phyloP scores from a whole-genome alignment of 2,113 vertebrate genomes.

The Macquaria ambigua region DNA sequence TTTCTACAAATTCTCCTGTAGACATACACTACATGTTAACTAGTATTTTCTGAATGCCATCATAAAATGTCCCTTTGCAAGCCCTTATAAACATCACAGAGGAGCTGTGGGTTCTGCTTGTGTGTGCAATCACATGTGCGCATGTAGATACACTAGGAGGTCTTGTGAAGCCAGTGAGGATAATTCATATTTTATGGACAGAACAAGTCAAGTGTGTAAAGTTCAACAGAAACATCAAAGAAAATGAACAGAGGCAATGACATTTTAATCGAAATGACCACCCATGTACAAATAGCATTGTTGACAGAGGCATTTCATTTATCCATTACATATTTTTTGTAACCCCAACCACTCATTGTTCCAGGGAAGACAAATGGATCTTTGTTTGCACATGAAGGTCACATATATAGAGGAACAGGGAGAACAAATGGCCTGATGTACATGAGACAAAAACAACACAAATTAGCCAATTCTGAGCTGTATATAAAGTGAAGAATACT shows the following conservation, averaged over 20 bases:
- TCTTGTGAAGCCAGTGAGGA: conserved; percentile 62
- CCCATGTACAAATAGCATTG: conserved; percentile 78
- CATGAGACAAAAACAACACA: neutral
- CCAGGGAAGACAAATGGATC: conserved; percentile 64
- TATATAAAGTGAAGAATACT: neutral
- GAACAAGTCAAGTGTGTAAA: conserved; percentile 86
- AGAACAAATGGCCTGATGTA: conserved; percentile 5
- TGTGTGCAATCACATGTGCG: conserved; percentile 36
- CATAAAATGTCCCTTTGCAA: conserved; percentile 26
- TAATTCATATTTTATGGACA: conserved; percentile 83
- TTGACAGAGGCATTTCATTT: conserved; percentile 79
- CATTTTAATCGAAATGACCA: conserved; percentile 83
- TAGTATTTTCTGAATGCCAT: neutral
- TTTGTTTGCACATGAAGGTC: conserved; percentile 74
- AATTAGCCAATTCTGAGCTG: neutral
- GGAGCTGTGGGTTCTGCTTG: conserved; percentile 19
- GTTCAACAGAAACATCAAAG: conserved; percentile 86
- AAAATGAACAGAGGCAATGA: conserved; percentile 84
- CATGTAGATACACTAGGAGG: conserved; percentile 54
- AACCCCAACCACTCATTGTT: conserved; percentile 52
- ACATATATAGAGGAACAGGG: conserved; percentile 40
- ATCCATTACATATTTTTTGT: conserved; percentile 65
- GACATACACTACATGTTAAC: neutral
- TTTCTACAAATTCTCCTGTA: neutral
- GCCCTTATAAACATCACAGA: conserved; percentile 16